Base-by-base conservation (phyloP, 2,113 vertebrate genomes). In the Phrynosoma platyrhinos region DNA sequence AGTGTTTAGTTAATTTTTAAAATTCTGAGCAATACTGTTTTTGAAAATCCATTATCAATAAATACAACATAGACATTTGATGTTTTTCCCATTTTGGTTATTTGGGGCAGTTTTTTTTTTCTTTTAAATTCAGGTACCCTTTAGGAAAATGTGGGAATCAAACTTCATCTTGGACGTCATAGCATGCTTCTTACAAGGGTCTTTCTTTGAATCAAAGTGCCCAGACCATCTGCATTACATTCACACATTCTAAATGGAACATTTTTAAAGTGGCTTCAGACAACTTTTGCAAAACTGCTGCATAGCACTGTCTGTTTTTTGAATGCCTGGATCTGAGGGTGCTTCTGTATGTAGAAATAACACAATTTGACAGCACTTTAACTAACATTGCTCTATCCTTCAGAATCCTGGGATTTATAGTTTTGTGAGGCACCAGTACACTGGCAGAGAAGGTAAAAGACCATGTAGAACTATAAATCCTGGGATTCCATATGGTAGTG, bases 1-100 rank as follows among this genome's bases (percentile, higher is more conserved):
- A 10, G 92, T 81, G 90, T 84, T 95, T 91, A 88, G 71, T 9
- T 79, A 81, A 77, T 88, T 40, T 82, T 88, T 80, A n/a, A 47
- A 68, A 16, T 55, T 27, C 21, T 58, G 20, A 21, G 13, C 27
- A 7, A 27, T 25, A 74, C 9, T 25, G 23, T 62, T 64, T 6
- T 30, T 30, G 16, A 16, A 40, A 62, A 47, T 18, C 32, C 23
- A 42, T 16, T 58, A 12, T 4, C 12, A 23, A 12, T 9, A 80
- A 86, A 69, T 1, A 47, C 69, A 69, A 32, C 13, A 9, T 30
- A 6, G 2, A 5, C 53, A 77, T 76, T 87, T 69, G 6, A 76
- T 75, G 12, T 36, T 80, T 80, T 89, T 88, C 87, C 27, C 30
- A 55, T 83, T 77, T 86, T 88, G 83, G 75, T 74, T 16, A 58